Conservation (phyloP, 2,113 vertebrate species). For the Hippocampus abdominalis region DNA sequence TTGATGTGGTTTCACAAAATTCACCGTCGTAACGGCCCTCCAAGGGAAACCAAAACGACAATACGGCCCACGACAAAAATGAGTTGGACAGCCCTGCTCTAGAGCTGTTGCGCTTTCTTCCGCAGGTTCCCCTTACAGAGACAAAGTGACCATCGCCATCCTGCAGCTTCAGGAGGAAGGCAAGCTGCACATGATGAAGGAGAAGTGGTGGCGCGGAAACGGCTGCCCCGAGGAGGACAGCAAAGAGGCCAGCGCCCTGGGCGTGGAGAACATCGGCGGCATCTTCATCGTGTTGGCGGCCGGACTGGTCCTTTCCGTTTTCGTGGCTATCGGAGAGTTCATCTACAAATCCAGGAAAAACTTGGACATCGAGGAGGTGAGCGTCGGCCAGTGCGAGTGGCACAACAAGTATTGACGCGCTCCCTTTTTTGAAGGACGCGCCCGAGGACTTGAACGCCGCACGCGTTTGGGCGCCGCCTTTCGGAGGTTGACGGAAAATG, state of each 20-base stretch:
- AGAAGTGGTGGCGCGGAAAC: slow-evolving; percentile 97
- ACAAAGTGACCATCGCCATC: slow-evolving; percentile 96
- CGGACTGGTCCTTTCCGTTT: slow-evolving; percentile 94
- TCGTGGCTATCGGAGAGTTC: slow-evolving; percentile 96
- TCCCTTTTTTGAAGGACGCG: not conserved
- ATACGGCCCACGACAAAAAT: no score
- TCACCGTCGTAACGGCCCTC: no score
- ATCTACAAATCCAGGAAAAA: slow-evolving; percentile 92
- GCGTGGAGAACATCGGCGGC: slow-evolving; percentile 96
- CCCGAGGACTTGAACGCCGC: slow-evolving; percentile 21
- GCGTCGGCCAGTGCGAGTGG: slow-evolving; percentile 74
- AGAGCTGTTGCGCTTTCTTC: not conserved
- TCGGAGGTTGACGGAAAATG: slow-evolving; percentile 23
- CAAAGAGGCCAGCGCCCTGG: slow-evolving; percentile 93
- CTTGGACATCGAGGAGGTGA: slow-evolving; percentile 91
- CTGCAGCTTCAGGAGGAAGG: slow-evolving; percentile 96
- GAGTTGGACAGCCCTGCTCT: no score
- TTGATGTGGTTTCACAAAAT: no score
- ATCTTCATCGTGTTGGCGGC: slow-evolving; percentile 97
- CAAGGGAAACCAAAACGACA: no score
- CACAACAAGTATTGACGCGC: slow-evolving; percentile 72
- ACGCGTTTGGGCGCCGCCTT: slow-evolving; percentile 22
- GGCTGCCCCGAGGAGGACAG: slow-evolving; percentile 95
- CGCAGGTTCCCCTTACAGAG: slow-evolving; percentile 91
- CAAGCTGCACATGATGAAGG: slow-evolving; percentile 98